Evolutionary conservation across 2,888 invertebrate species (phyloP).

Genomic region (Colostygia pectinataria): DNA sequence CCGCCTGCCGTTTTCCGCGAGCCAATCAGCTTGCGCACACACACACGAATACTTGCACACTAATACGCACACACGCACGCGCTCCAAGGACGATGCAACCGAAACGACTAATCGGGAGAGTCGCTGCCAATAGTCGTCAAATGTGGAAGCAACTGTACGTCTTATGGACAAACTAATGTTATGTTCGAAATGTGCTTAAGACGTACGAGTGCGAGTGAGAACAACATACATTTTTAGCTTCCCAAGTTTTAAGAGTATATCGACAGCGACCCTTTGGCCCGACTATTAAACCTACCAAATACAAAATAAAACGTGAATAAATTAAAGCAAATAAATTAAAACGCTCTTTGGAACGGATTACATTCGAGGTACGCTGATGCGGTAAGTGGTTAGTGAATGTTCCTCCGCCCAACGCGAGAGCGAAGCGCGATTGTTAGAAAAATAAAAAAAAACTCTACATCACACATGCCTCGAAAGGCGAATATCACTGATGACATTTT

Average conservation of each 20-base stretch:
- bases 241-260: too few species aligned
- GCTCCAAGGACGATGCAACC: slow-evolving; percentile 44
- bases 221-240: too few species aligned
- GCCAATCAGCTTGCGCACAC: slow-evolving; percentile 29
- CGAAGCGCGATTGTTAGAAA: slow-evolving; percentile 14
- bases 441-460: slow-evolving; percentile 19
- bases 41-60: slow-evolving; percentile 36
- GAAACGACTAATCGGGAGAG: slow-evolving; percentile 35
- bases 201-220: too few species aligned
- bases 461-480: slow-evolving; percentile 18
- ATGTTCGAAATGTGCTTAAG: too few species aligned
- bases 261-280: too few species aligned
- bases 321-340: slow-evolving; percentile 73
- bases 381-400: slow-evolving; percentile 39
- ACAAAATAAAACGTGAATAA: slow-evolving; percentile 56
- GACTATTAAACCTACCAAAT: slow-evolving; percentile 33
- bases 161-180: too few species aligned
- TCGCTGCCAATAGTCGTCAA: too few species aligned
- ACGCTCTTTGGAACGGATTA: slow-evolving; percentile 76
- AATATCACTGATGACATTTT: slow-evolving; percentile 16
- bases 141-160: too few species aligned
- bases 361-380: slow-evolving; percentile 57
- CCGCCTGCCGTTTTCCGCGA: slow-evolving; percentile 37
- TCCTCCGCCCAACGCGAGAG: slow-evolving; percentile 40
- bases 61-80: slow-evolving; percentile 36